Conservation (phyloP, 2,888 invertebrate genomes). For the Lobophora halterata region DNA sequence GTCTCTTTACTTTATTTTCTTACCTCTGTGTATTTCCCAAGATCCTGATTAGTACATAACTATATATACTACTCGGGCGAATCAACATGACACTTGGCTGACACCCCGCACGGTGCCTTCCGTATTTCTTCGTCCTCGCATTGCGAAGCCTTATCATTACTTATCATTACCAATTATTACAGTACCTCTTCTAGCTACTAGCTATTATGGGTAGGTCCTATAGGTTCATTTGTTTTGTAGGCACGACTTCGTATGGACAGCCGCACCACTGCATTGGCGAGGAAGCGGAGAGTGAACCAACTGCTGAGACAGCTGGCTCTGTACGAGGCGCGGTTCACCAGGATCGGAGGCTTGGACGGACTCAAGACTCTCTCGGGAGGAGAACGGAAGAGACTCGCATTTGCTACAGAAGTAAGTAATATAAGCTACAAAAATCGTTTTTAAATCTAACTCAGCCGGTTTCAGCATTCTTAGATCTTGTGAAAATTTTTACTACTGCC, state of each 20-base stretch:
- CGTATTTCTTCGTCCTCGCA: too few relatives aligned
- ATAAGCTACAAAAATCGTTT: background rate
- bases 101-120: too few relatives aligned
- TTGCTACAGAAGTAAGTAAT: constrained; percentile 90
- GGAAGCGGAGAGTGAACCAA: constrained; percentile 84
- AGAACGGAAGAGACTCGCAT: constrained; percentile 94
- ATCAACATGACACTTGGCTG: too few relatives aligned
- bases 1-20: too few relatives aligned
- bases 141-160: too few relatives aligned
- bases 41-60: too few relatives aligned
- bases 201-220: background rate
- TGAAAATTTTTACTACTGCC: too few relatives aligned
- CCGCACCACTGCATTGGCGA: constrained; percentile 80
- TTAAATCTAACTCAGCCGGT: background rate
- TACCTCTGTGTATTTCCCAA: too few relatives aligned
- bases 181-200: too few relatives aligned
- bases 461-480: too few relatives aligned
- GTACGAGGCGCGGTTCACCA: constrained; percentile 84
- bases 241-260: constrained; percentile 90
- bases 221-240: constrained; percentile 42
- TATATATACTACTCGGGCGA: too few relatives aligned
- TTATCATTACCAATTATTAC: too few relatives aligned
- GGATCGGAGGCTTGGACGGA: constrained; percentile 89
- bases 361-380: constrained; percentile 94
- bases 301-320: constrained; percentile 87